phyloP scores from a whole-genome alignment of 1,140 invertebrate genomes.

The Aphidius ervi region DNA sequence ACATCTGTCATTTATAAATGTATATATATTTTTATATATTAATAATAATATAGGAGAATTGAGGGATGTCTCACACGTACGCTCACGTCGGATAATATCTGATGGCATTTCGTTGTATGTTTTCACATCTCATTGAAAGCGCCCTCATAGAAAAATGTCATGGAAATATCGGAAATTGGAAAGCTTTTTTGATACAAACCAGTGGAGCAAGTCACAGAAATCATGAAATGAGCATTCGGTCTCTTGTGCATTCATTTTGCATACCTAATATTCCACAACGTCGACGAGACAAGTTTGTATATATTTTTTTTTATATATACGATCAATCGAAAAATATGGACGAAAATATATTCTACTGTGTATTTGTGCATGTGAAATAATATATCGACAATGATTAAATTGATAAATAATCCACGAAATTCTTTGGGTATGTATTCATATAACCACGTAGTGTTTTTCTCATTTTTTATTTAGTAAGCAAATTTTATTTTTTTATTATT shows the following conservation, averaged over 20 bases:
- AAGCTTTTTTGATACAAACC: constrained; percentile 46
- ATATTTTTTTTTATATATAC: background rate
- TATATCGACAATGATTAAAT: too few relatives aligned
- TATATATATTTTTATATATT: background rate
- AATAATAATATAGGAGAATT: background rate
- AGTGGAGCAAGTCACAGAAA: constrained; percentile 19
- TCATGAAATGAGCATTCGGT: constrained; percentile 8
- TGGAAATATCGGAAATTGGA: constrained; percentile 53
- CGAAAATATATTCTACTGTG: background rate
- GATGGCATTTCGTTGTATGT: constrained; percentile 51
- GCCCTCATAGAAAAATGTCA: constrained; percentile 52
- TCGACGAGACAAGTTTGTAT: background rate
- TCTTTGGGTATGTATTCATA: too few relatives aligned
- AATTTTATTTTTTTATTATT: too few relatives aligned
- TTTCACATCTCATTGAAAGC: constrained; percentile 48
- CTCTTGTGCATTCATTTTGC: constrained; percentile 44
- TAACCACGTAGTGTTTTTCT: too few relatives aligned
- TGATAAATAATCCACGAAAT: too few relatives aligned
- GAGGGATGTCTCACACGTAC: constrained; percentile 28
- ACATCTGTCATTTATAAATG: background rate
- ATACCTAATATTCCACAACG: constrained; percentile 37
- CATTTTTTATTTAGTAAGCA: too few relatives aligned
- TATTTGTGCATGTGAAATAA: background rate
- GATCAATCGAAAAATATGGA: background rate
- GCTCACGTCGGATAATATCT: constrained; percentile 43